A percentile compares a stretch with the other conserved stretches of the same genome.
These are phyloP conservation scores for Nasonia giraulti DNA, from an alignment of 1,140 invertebrate species.

Conservation along the genomic window DNA sequence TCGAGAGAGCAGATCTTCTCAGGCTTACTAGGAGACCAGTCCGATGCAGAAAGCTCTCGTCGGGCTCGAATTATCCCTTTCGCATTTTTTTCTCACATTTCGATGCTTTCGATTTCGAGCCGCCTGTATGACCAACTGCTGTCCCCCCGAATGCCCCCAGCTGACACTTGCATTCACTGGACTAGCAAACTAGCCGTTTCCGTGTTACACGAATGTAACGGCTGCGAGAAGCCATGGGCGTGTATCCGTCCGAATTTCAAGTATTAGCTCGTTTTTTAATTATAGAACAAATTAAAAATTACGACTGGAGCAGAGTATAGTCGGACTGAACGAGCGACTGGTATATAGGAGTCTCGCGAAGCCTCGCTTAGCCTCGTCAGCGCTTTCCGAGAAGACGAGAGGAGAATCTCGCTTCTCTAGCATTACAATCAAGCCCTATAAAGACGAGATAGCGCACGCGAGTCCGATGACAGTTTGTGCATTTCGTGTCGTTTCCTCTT, in stretches of 20 bases:
- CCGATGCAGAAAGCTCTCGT: conserved; percentile 61
- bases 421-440: not conserved
- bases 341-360: too few relatives aligned
- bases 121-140: not conserved
- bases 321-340: too few relatives aligned
- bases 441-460: not conserved
- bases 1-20: conserved; percentile 66
- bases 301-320: too few relatives aligned
- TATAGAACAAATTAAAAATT: too few relatives aligned
- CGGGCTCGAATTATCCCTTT: conserved; percentile 30
- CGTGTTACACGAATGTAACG: too few relatives aligned
- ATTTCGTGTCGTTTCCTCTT: conserved; percentile 8
- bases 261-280: too few relatives aligned
- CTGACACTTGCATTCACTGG: not conserved
- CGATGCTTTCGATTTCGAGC: not conserved
- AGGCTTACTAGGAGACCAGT: conserved; percentile 72
- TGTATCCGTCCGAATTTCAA: too few relatives aligned
- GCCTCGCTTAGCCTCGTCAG: too few relatives aligned
- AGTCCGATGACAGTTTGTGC: not conserved
- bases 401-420: not conserved
- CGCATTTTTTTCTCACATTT: conserved; percentile 26
- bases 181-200: too few relatives aligned
- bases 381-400: not conserved
- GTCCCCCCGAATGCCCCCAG: not conserved
- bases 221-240: too few relatives aligned